These are phyloP conservation scores for Fistularia tabacaria DNA, from an alignment of 2,797 vertebrate species.

Conservation along the genomic window DNA sequence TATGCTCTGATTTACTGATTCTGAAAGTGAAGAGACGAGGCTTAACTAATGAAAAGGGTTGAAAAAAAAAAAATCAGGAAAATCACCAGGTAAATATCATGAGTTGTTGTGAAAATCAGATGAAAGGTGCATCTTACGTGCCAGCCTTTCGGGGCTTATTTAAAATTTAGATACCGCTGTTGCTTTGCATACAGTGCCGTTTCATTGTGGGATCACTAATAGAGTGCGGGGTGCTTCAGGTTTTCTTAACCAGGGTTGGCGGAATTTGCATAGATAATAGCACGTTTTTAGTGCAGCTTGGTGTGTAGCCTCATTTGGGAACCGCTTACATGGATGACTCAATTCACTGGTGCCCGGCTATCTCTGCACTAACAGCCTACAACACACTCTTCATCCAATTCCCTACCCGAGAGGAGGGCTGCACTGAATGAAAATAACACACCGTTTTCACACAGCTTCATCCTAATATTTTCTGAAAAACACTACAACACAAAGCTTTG, in stretches of 20 bases:
- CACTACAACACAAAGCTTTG: constrained; percentile 34
- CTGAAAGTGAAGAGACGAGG: constrained; percentile 16
- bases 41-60: constrained; percentile 4
- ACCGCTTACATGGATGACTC: constrained; percentile 57
- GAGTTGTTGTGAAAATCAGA: background rate
- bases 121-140: background rate
- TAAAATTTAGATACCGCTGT: constrained; percentile 8
- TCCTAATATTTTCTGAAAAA: constrained; percentile 19
- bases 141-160: constrained; percentile 11
- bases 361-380: constrained; percentile 40
- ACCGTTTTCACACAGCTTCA: constrained; percentile 40
- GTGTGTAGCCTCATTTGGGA: constrained; percentile 60
- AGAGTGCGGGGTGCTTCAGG: constrained; percentile 6
- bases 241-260: constrained; percentile 20
- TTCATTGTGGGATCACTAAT: constrained; percentile 42
- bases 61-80: constrained; percentile 11
- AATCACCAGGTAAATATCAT: background rate
- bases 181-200: too few relatives aligned
- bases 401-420: constrained; percentile 10
- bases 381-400: constrained; percentile 11
- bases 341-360: constrained; percentile 44
- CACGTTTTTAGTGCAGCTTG: constrained; percentile 54
- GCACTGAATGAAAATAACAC: constrained; percentile 22
- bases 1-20: constrained; percentile 20
- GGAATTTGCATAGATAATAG: constrained; percentile 66